phyloP scores from a whole-genome alignment of 2,113 vertebrate genomes.

The Promerops cafer region DNA sequence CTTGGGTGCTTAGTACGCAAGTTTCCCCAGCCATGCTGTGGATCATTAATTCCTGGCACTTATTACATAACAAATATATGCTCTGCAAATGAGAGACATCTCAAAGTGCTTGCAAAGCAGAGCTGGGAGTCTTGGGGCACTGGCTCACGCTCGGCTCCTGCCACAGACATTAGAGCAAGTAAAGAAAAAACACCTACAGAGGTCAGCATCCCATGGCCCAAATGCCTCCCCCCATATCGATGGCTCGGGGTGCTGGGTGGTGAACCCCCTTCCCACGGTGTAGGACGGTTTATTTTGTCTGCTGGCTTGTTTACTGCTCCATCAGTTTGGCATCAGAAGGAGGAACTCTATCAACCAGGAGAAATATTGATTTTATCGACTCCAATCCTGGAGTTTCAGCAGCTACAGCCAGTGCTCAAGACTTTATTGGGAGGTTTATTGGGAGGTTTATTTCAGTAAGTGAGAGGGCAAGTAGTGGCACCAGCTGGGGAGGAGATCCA shows the following conservation, averaged over 20 bases:
- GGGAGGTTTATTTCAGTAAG: slow-evolving; percentile 31
- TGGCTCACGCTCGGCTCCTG: neutral
- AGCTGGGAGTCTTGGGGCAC: slow-evolving; percentile 6
- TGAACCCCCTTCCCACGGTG: neutral
- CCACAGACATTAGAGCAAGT: neutral
- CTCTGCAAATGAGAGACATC: slow-evolving; percentile 60
- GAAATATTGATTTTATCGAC: slow-evolving; percentile 58
- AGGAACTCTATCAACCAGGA: slow-evolving; percentile 54
- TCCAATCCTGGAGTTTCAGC: slow-evolving; percentile 15
- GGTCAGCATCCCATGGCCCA: neutral
- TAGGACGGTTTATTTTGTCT: neutral
- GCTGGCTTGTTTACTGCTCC: neutral
- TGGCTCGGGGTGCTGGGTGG: neutral
- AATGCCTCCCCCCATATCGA: accelerated
- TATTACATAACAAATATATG: slow-evolving; percentile 71
- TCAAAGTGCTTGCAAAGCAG: neutral
- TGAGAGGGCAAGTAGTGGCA: neutral
- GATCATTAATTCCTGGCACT: slow-evolving; percentile 71
- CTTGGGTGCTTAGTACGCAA: slow-evolving; percentile 65
- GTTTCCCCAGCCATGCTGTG: slow-evolving; percentile 18
- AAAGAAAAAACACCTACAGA: neutral
- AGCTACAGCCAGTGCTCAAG: neutral
- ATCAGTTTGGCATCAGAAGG: neutral
- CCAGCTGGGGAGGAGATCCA: neutral
- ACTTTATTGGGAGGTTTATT: slow-evolving; percentile 41